A percentile compares a stretch with the other conserved stretches of the same genome.
phyloP scores from a whole-genome alignment of 2,888 invertebrate genomes.

The Asteroscopus sphinx region DNA sequence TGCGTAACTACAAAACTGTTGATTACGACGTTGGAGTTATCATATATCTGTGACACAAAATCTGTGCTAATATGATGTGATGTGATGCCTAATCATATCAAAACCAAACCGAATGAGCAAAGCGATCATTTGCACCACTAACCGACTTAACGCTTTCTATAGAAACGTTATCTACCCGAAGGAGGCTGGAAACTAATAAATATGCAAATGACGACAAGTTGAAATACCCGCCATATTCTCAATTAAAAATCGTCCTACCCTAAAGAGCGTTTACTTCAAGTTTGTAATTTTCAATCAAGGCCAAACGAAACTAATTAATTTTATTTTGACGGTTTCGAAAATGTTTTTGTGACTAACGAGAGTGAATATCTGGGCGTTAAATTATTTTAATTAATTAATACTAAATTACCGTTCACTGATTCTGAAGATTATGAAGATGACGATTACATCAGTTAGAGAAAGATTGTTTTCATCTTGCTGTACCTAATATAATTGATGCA shows the following conservation, averaged over 20 bases:
- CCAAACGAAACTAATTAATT: slow-evolving; percentile 12
- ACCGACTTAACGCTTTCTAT: background rate
- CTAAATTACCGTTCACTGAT: too few species aligned
- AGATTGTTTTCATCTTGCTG: too few species aligned
- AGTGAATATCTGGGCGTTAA: background rate
- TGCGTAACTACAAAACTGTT: too few species aligned
- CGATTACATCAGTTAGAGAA: too few species aligned
- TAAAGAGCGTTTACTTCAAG: slow-evolving; percentile 31
- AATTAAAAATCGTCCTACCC: slow-evolving; percentile 46
- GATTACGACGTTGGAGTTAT: too few species aligned
- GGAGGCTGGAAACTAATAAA: slow-evolving; percentile 39
- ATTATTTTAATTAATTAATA: slow-evolving; percentile 1
- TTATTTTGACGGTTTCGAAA: background rate
- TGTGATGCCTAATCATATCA: too few species aligned
- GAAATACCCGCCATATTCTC: slow-evolving; percentile 23
- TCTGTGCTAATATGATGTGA: too few species aligned
- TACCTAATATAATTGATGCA: too few species aligned
- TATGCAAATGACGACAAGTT: slow-evolving; percentile 46
- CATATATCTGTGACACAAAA: too few species aligned
- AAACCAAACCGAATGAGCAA: too few species aligned
- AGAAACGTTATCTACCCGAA: background rate
- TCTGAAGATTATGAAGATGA: too few species aligned
- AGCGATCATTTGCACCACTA: too few species aligned
- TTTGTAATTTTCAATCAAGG: slow-evolving; percentile 24
- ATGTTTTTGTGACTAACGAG: background rate